Evolutionary conservation across 2,888 invertebrate genomes (phyloP).

Genomic region (Liopterus haemorrhoidalis): DNA sequence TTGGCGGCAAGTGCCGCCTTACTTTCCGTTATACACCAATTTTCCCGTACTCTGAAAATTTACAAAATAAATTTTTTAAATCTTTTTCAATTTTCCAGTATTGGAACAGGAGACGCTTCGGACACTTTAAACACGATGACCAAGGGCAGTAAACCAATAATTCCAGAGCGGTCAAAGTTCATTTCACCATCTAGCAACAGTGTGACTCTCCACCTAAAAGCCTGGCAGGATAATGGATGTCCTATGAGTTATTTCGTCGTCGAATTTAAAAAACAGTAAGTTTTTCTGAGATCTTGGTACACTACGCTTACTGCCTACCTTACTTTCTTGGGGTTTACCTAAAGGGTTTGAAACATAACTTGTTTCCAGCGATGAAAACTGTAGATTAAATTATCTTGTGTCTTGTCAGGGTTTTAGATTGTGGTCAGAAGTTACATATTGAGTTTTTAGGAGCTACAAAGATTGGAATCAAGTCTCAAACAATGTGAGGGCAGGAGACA

Average conservation of each 20-base stretch:
- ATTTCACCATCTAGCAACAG: slow-evolving; percentile 91
- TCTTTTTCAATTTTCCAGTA: slow-evolving; percentile 49
- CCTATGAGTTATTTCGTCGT: slow-evolving; percentile 94
- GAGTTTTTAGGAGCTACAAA: slow-evolving; percentile 59
- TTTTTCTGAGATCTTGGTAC: too few relatives aligned
- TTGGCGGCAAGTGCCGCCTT: too few relatives aligned
- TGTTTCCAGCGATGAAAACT: background rate
- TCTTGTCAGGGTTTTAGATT: slow-evolving; percentile 3
- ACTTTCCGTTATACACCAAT: too few relatives aligned
- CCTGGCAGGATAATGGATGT: slow-evolving; percentile 94
- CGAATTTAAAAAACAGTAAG: slow-evolving; percentile 86
- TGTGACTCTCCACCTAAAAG: slow-evolving; percentile 82
- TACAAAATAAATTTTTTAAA: slow-evolving; percentile 12
- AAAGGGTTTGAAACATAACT: slow-evolving; percentile 1
- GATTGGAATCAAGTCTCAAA: slow-evolving; percentile 95
- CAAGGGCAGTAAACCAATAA: slow-evolving; percentile 88
- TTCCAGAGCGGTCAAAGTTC: slow-evolving; percentile 84
- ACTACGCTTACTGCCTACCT: too few relatives aligned
- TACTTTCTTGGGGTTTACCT: slow-evolving; percentile 1
- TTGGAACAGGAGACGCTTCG: slow-evolving; percentile 87
- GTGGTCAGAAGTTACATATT: slow-evolving; percentile 10
- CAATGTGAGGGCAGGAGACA: slow-evolving; percentile 82
- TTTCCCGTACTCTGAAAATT: too few relatives aligned
- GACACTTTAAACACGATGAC: slow-evolving; percentile 85
- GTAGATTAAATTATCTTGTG: background rate